A percentile compares a stretch with the other conserved stretches of the same genome.
Evolutionary conservation across 2,888 invertebrate genomes (phyloP).

Genomic region (Lasioglossum lativentre): DNA sequence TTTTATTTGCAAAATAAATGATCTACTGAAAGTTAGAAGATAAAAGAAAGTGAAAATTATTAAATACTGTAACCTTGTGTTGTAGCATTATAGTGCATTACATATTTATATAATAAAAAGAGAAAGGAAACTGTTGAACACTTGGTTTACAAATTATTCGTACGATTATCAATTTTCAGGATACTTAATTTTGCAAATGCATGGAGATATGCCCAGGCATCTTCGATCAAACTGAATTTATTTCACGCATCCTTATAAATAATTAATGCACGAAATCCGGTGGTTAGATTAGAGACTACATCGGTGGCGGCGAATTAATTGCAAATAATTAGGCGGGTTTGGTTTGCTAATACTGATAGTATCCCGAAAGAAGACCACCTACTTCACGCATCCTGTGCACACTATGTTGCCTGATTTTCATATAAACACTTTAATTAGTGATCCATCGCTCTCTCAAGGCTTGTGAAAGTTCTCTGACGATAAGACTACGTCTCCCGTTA

Average conservation of each 20-base stretch:
- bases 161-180: slow-evolving; percentile 1
- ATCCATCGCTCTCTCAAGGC: background rate
- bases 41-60: too few relatives aligned
- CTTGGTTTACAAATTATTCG: background rate
- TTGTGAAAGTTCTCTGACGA: background rate
- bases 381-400: background rate
- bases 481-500: background rate
- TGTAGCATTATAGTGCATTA: too few relatives aligned
- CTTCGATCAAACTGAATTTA: background rate
- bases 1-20: too few relatives aligned
- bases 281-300: background rate
- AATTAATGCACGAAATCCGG: background rate
- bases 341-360: background rate
- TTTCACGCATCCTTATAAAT: background rate
- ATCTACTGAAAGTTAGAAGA: too few relatives aligned
- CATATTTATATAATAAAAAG: too few relatives aligned
- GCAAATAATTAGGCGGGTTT: background rate
- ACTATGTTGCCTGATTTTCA: background rate
- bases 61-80: too few relatives aligned
- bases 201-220: background rate
- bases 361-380: slow-evolving; percentile 1
- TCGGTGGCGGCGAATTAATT: background rate
- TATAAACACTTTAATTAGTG: background rate
- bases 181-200: background rate
- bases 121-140: background rate